phyloP scores from a whole-genome alignment of 2,888 invertebrate species.

The Caenorhabditis zanzibari region DNA sequence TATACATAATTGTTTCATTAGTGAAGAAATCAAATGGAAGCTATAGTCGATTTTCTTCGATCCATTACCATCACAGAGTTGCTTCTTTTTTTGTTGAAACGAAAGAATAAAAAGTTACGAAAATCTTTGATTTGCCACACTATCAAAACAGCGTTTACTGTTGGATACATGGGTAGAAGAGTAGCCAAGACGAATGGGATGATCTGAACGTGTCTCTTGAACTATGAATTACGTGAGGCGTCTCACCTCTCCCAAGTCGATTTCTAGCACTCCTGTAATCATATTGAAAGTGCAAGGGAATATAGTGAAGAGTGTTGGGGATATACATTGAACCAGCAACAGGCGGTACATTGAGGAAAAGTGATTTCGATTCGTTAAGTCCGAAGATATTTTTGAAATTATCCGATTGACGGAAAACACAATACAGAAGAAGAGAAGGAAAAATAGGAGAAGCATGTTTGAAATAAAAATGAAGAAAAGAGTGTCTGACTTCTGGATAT shows the following conservation, averaged over 20 bases:
- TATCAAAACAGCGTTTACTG: conserved; percentile 33
- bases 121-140: conserved; percentile 50
- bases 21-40: neutral
- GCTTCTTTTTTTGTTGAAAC: neutral
- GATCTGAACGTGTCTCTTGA: neutral
- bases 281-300: conserved; percentile 43
- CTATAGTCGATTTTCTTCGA: conserved; percentile 1
- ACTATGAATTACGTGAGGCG: too few relatives aligned
- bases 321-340: conserved; percentile 32
- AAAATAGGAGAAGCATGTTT: conserved; percentile 35
- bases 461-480: conserved; percentile 34
- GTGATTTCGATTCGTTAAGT: conserved; percentile 49
- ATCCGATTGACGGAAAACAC: conserved; percentile 41
- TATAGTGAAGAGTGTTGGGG: conserved; percentile 41
- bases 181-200: conserved; percentile 35
- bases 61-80: conserved; percentile 10
- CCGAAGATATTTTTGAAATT: conserved; percentile 44
- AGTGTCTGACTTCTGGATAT: conserved; percentile 29
- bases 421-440: conserved; percentile 23
- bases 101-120: conserved; percentile 25
- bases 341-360: conserved; percentile 47
- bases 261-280: conserved; percentile 32
- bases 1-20: too few relatives aligned
- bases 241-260: conserved; percentile 44
- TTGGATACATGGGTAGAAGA: conserved; percentile 47